Percentiles rank a stretch among this genome's conserved stretches.
phyloP scores from a whole-genome alignment of 2,888 invertebrate genomes.

The Drosophila dives region DNA sequence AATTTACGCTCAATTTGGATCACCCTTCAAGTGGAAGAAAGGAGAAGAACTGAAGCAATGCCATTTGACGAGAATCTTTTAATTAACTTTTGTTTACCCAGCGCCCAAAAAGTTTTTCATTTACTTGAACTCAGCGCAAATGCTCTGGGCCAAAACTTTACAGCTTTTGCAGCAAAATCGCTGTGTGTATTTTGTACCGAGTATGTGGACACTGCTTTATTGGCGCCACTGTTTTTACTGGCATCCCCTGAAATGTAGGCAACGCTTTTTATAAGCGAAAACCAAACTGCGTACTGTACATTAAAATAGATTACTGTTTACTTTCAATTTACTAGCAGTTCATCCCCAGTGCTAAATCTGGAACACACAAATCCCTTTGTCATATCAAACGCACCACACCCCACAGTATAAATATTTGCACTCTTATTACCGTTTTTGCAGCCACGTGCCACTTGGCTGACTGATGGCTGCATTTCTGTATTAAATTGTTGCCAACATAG shows the following conservation, averaged over 20 bases:
- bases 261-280: conserved; percentile 34
- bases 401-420: conserved; percentile 67
- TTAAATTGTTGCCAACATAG: conserved; percentile 35
- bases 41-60: conserved; percentile 11
- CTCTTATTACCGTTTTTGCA: conserved; percentile 59
- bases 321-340: conserved; percentile 69
- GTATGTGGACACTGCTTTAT: conserved; percentile 29
- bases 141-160: conserved; percentile 31
- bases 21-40: conserved; percentile 9
- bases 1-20: conserved; percentile 14
- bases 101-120: conserved; percentile 54
- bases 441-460: conserved; percentile 25
- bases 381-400: conserved; percentile 17
- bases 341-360: conserved; percentile 43
- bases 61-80: conserved; percentile 60
- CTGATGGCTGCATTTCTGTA: conserved; percentile 43
- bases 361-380: conserved; percentile 48
- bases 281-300: conserved; percentile 36
- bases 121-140: conserved; percentile 35
- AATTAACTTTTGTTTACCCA: conserved; percentile 75
- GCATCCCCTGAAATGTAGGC: conserved; percentile 28
- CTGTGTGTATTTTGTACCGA: not conserved
- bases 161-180: conserved; percentile 33
- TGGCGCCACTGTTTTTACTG: conserved; percentile 3
- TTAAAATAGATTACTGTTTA: conserved; percentile 76